Base-by-base conservation (phyloP, 2,797 vertebrate genomes). In the Kryptopterus vitreolus region DNA sequence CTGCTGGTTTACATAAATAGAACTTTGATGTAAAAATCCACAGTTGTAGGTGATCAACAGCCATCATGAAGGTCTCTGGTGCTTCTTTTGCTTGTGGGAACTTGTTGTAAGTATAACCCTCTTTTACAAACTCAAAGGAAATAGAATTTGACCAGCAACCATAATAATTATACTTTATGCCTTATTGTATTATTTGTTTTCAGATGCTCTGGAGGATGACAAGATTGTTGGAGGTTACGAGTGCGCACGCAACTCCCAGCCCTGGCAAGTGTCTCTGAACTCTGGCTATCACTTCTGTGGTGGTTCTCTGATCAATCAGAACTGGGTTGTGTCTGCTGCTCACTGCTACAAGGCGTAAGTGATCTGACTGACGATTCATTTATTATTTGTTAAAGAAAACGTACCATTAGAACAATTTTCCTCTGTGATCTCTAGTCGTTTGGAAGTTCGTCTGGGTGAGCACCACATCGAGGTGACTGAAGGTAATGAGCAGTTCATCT, bases 391-490 rank as follows among this genome's bases (percentile, higher is more conserved):
- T 52, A 22, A 4, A n/a, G 43, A 52, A 70, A 52, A 70, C 0
- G 6, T 3, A 29, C 12, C 0, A 15, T 11, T 35, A 22, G 18
- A 4, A 50, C n/a, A n/a, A 2, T 4, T 18, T 43, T 77, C 55
- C 63, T 18, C 3, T 22, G 52, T 18, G 9, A 63, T 53, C 66
- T 72, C 65, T 77, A 96, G 95, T 62, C 91, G 87, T 29, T 48
- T 96, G 24, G 88, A 94, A 85, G 92, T 96, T 52, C 92, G 92
- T 89, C 83, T 96, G 0, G 95, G 95, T 4, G 95, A 95, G 26
- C 80, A 84, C 71, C 20, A 84, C 72, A 73, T 79, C n/a, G 12
- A 46, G 12, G 0, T 26, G 20, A 16, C 52, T 43, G 83, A 84
- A 15, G 50, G 59, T 10, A 76, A 12, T 9, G 83, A 84, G 58